Conservation (phyloP, 2,797 vertebrate species). For the Scyliorhinus canicula region DNA sequence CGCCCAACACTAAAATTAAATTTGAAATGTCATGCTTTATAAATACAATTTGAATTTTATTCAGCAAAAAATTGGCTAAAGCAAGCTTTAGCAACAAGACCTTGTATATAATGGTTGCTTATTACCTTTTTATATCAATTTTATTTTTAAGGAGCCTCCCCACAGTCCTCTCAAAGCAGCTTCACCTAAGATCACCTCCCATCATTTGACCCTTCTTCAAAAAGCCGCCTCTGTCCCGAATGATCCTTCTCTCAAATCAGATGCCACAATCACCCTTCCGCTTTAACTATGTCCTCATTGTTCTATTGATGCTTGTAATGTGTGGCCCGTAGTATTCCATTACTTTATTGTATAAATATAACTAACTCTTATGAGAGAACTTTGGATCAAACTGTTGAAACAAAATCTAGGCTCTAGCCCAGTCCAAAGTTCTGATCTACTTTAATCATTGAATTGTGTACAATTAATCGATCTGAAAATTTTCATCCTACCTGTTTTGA, state of each 20-base stretch:
- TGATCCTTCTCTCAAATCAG: background rate
- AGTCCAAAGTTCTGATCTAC: background rate
- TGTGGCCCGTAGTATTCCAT: background rate
- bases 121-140: background rate
- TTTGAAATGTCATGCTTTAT: background rate
- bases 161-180: background rate
- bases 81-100: background rate
- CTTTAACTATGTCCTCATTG: background rate
- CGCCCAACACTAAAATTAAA: background rate
- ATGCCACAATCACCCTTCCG: background rate
- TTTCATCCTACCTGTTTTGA: background rate
- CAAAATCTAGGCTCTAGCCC: background rate
- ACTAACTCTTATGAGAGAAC: background rate
- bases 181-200: background rate
- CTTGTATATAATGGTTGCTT: background rate
- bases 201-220: background rate
- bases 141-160: background rate
- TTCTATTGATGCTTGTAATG: background rate
- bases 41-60: background rate
- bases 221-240: background rate
- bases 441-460: background rate
- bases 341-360: background rate
- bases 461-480: conserved; percentile 16
- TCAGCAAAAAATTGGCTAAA: background rate
- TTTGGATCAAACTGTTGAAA: background rate